A percentile compares a stretch with the other conserved stretches of the same genome.
phyloP scores from a whole-genome alignment of 2,797 vertebrate genomes.

The Melanotaenia pygmaea region DNA sequence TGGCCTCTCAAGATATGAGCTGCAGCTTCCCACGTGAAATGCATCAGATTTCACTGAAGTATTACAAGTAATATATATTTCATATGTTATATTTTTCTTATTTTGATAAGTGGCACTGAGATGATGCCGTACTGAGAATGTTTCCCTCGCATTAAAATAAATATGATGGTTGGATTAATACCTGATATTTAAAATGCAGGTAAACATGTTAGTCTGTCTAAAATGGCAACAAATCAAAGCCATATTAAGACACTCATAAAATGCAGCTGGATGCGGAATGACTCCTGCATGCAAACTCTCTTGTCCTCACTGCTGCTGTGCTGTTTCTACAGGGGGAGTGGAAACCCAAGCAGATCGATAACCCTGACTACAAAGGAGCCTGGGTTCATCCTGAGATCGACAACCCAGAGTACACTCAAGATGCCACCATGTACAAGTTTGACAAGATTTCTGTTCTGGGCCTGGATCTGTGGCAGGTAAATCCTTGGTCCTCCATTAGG shows the following conservation, averaged over 20 bases:
- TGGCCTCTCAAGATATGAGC: background rate
- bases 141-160: background rate
- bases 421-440: constrained; percentile 84
- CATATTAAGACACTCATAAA: too few species aligned
- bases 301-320: background rate
- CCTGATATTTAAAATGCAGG: too few species aligned
- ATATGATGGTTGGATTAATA: too few species aligned
- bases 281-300: too few species aligned
- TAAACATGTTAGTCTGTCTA: too few species aligned
- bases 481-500: background rate
- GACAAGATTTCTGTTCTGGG: constrained; percentile 80
- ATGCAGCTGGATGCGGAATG: too few species aligned
- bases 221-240: too few species aligned
- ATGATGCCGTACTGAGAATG: background rate
- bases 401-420: constrained; percentile 85
- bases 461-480: constrained; percentile 88
- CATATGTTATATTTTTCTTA: too few species aligned
- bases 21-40: background rate
- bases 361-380: constrained; percentile 84
- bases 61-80: background rate
- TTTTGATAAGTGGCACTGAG: background rate
- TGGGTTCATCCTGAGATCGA: constrained; percentile 89
- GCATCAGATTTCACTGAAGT: too few species aligned
- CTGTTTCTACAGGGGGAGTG: constrained; percentile 75
- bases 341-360: constrained; percentile 86